Evolutionary conservation across 2,888 invertebrate genomes (phyloP).

Genomic region (Carcina quercana): DNA sequence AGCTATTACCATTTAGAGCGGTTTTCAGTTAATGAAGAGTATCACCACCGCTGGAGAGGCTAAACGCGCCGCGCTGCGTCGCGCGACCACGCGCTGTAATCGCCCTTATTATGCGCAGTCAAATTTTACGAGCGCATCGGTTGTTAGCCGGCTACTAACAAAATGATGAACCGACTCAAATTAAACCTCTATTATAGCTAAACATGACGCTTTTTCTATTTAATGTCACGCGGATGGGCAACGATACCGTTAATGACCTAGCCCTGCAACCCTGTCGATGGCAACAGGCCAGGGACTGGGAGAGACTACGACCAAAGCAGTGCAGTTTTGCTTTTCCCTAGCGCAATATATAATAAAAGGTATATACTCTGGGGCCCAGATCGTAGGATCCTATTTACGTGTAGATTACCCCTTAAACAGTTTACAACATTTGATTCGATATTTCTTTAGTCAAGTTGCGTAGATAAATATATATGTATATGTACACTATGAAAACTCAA

Average conservation of each 20-base stretch:
- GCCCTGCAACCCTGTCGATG: slow-evolving; percentile 24
- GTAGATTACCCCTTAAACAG: too few relatives aligned
- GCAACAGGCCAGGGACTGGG: too few relatives aligned
- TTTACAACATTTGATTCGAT: too few relatives aligned
- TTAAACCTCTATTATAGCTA: slow-evolving; percentile 53
- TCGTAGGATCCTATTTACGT: too few relatives aligned
- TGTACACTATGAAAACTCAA: too few relatives aligned
- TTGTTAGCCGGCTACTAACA: slow-evolving; percentile 58
- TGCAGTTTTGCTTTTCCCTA: too few relatives aligned
- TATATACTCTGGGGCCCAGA: too few relatives aligned
- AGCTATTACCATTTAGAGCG: slow-evolving; percentile 62
- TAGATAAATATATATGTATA: too few relatives aligned
- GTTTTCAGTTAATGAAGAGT: slow-evolving; percentile 65
- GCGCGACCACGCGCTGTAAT: slow-evolving; percentile 50
- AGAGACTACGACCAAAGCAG: too few relatives aligned
- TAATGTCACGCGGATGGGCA: slow-evolving; percentile 40
- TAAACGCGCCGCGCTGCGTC: slow-evolving; percentile 36
- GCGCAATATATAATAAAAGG: too few relatives aligned
- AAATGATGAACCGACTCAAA: slow-evolving; percentile 56
- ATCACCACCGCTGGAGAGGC: slow-evolving; percentile 41
- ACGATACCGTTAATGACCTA: slow-evolving; percentile 41
- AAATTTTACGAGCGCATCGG: slow-evolving; percentile 69
- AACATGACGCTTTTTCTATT: slow-evolving; percentile 43
- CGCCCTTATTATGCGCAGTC: slow-evolving; percentile 68
- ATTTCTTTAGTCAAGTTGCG: too few relatives aligned